These are phyloP conservation scores for Athene cunicularia DNA, from an alignment of 2,113 vertebrate genomes.

Conservation along the genomic window DNA sequence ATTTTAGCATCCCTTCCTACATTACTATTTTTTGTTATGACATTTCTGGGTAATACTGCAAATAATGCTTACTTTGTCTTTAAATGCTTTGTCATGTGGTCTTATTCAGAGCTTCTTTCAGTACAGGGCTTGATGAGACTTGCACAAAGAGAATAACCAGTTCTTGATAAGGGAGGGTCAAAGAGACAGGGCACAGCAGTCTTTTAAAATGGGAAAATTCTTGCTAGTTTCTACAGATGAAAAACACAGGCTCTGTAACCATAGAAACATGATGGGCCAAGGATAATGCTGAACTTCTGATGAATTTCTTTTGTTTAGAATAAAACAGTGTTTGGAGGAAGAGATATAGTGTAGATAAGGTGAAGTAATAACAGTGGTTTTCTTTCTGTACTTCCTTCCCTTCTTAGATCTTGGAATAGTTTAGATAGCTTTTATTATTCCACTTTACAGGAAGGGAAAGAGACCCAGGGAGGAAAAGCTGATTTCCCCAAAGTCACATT, in stretches of 20 bases:
- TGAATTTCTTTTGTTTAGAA: constrained; percentile 71
- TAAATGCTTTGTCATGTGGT: background rate
- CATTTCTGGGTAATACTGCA: background rate
- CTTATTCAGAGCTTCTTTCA: constrained; percentile 13
- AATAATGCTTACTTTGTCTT: constrained; percentile 7
- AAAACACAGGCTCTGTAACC: constrained; percentile 70
- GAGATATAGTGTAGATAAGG: background rate
- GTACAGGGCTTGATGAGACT: constrained; percentile 7
- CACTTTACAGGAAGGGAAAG: background rate
- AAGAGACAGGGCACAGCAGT: constrained; percentile 21
- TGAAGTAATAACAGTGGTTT: background rate
- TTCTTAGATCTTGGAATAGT: background rate
- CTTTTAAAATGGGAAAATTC: constrained; percentile 47
- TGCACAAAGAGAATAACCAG: constrained; percentile 40
- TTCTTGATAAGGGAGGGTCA: constrained; percentile 62
- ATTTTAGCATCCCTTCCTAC: background rate
- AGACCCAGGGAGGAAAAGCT: background rate
- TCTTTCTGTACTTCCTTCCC: background rate
- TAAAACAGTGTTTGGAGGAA: constrained; percentile 54
- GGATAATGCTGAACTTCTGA: constrained; percentile 69
- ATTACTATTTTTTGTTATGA: background rate
- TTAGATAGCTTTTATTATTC: background rate
- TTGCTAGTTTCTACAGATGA: constrained; percentile 63
- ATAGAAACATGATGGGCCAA: constrained; percentile 77
- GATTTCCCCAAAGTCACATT: background rate